These are phyloP conservation scores for Orthonevra nobilis DNA, from an alignment of 2,888 invertebrate genomes.

Conservation along the genomic window DNA sequence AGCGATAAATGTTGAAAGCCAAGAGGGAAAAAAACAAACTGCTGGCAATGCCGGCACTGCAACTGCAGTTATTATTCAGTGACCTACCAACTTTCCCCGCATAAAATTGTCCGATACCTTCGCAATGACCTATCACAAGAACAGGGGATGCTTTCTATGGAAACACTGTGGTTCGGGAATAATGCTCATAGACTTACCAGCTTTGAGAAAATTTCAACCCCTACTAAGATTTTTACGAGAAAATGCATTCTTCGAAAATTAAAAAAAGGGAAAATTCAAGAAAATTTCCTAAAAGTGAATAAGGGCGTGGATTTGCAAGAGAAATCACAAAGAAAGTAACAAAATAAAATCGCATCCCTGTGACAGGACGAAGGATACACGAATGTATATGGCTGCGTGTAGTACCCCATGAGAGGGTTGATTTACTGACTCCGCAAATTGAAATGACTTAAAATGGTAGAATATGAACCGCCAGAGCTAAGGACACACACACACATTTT, in stretches of 20 bases:
- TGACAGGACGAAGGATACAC: conserved; percentile 8
- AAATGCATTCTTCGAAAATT: neutral
- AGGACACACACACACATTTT: conserved; percentile 2
- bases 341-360: neutral
- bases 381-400: conserved; percentile 31
- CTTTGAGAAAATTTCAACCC: neutral
- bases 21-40: conserved; percentile 5
- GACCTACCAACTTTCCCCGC: conserved; percentile 39
- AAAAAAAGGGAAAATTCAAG: neutral
- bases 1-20: too few species aligned
- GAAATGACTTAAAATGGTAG: conserved; percentile 76
- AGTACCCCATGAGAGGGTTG: conserved; percentile 77
- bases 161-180: neutral
- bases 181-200: conserved; percentile 20
- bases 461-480: conserved; percentile 22
- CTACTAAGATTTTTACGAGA: conserved; percentile 8
- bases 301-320: conserved; percentile 23
- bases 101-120: conserved; percentile 27
- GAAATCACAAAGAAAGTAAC: neutral
- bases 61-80: conserved; percentile 20
- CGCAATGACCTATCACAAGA: neutral
- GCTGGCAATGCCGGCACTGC: conserved; percentile 51
- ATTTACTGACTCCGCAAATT: conserved; percentile 80
- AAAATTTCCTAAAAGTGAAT: neutral
- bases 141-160: neutral